Evolutionary conservation across 2,797 vertebrate species (phyloP), one percentile per base, ranked within the genome.

Genomic region (Danio albolineatus): DNA sequence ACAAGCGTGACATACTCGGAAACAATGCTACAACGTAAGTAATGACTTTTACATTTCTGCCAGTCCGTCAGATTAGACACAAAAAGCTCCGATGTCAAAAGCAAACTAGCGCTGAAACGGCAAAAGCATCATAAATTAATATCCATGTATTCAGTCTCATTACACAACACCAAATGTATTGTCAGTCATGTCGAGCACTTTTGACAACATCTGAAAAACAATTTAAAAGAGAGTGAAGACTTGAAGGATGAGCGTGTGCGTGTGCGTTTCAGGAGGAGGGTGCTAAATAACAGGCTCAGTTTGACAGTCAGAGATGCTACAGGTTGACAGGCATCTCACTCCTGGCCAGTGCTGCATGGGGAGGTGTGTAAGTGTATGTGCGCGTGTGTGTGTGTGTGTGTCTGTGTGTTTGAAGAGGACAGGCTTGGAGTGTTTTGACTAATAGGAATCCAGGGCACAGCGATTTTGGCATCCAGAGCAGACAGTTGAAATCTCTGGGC

Each of bases 401-500:
- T 78, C 65, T 70, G 71, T 46, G 53, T 49, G 64, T 78, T 43
- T 77, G 72, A 91, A 59, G 48, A 92, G 95, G 93, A 92, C 95
- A 92, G 93, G 88, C 91, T 95, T 92, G 86, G 85, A 95, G 95
- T 96, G 96, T 97, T 97, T 98, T 97, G 95, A 96, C 96, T 98
- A 99, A 99, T 98, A 96, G 95, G 93, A 96, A 96, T 94, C 93
- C 95, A 95, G 93, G 92, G 94, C 95, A 97, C 95, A 95, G 96
- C 94, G 93, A 96, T 95, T 98, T 94, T 95, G 94, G 94, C 93
- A 97, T 95, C 95, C 94, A 95, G 95, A 96, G 95, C 95, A 97
- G 96, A 98, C 96, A 97, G 95, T 95, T 96, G 95, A 98, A 98
- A 95, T 98, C 97, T 99, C 97, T 96, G 96, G 96, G 94, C 94